phyloP scores from a whole-genome alignment of 1,140 invertebrate species.

The Littorina saxatilis region DNA sequence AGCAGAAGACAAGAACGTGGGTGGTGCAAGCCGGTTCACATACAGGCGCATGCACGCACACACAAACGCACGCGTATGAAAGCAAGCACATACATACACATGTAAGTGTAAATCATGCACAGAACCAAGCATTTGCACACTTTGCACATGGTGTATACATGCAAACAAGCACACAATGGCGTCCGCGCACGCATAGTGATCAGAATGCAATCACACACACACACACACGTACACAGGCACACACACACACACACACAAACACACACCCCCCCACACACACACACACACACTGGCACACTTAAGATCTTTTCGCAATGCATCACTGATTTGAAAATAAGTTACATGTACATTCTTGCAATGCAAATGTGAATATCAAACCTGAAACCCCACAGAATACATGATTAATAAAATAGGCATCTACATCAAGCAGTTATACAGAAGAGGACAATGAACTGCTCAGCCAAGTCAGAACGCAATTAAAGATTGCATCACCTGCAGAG shows the following conservation, averaged over 20 bases:
- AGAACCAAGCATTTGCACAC: background rate
- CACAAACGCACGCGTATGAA: background rate
- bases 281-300: background rate
- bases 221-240: background rate
- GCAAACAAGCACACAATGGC: background rate
- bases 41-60: background rate
- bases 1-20: too few species aligned
- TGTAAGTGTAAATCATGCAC: background rate
- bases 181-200: background rate
- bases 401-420: too few species aligned
- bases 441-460: too few species aligned
- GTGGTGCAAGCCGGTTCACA: too few species aligned
- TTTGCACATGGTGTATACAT: background rate
- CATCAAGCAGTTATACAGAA: too few species aligned
- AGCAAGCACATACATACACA: background rate
- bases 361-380: too few species aligned
- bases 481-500: too few species aligned
- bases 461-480: too few species aligned
- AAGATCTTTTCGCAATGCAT: background rate
- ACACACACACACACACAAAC: background rate
- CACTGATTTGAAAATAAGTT: background rate
- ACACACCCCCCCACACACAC: background rate
- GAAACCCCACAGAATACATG: too few species aligned
- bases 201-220: background rate
- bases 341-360: background rate